phyloP scores from a whole-genome alignment of 2,888 invertebrate species.

The Philereme vetulata region DNA sequence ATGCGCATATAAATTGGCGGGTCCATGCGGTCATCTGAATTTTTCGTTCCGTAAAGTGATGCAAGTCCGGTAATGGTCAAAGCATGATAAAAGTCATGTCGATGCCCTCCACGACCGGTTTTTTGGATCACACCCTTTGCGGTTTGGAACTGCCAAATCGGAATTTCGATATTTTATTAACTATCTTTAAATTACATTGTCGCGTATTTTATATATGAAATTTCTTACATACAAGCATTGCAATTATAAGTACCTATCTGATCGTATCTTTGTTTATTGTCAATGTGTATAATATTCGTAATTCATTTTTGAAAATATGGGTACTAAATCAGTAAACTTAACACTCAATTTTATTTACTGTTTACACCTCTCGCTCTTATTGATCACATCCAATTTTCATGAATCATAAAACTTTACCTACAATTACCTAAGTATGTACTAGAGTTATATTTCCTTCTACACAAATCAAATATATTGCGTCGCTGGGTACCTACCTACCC shows the following conservation, averaged over 20 bases:
- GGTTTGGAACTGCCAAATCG: constrained; percentile 38
- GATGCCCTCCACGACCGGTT: constrained; percentile 66
- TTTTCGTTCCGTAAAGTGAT: constrained; percentile 58
- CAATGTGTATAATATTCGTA: too few relatives aligned
- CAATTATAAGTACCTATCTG: not conserved
- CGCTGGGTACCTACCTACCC: too few relatives aligned
- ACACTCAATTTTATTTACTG: not conserved
- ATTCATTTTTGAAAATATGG: too few relatives aligned
- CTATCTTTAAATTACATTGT: constrained; percentile 36
- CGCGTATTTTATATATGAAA: constrained; percentile 3
- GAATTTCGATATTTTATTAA: constrained; percentile 35
- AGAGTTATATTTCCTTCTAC: too few relatives aligned
- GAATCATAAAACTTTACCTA: too few relatives aligned
- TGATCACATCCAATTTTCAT: not conserved
- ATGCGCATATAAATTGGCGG: constrained; percentile 56
- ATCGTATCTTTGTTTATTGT: constrained; percentile 6
- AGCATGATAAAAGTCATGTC: constrained; percentile 69
- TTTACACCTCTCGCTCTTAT: not conserved
- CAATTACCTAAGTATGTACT: too few relatives aligned
- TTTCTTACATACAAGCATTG: constrained; percentile 5
- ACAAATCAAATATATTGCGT: too few relatives aligned
- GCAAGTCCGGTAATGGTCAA: constrained; percentile 68
- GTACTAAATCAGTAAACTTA: not conserved
- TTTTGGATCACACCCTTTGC: constrained; percentile 49
- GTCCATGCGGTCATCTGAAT: constrained; percentile 55